Evolutionary conservation across 2,113 vertebrate species (phyloP), one percentile per base, ranked within the genome.

Genomic region (Melanerpes formicivorus): DNA sequence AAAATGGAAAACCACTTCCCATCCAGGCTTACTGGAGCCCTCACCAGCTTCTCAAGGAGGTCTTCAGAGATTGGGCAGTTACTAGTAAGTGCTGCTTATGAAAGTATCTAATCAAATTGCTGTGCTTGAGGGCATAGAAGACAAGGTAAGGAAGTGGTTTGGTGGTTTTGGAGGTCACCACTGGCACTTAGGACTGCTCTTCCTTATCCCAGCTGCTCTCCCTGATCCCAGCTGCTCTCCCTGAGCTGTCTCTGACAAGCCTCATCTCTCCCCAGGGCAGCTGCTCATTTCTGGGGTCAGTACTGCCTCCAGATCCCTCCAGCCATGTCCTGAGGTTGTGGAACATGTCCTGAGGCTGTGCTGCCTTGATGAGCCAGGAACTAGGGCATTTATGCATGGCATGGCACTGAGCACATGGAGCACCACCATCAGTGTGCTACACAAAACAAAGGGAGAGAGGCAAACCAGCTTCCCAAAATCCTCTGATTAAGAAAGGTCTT

Each of bases 181-280:
- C 46, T 46, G 75, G 25, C 29, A 5, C 42, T 30, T 21, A 26
- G 52, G 72, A 27, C 37, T 69, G 59, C 1, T 65, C 23, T n/a
- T 5, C 9, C 11, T 48, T 8, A 32, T 6, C 44, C 22, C 56
- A 67, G 29, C 18, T 6, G 2, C 52, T 37, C 56, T 80, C 11
- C 0, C 10, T 48, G 19, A 26, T 34, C 34, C 25, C 56, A 67
- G 29, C 18, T 6, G 2, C 52, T 37, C 56, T 80, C 11, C 0
- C 11, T 48, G 19, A 23, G 62, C 32, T 40, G 17, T 25, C 22
- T 40, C 62, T 76, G 40, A 23, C 27, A 78, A 78, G 29, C 44
- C 32, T 15, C 30, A 14, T 10, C 27, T 37, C 29, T 34, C n/a
- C 37, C 73, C 55, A 34, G 26, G 46, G n/a, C 70, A 71, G 56